These are phyloP conservation scores for Dromiciops gliroides DNA, from an alignment of 2,113 vertebrate species.

Conservation along the genomic window DNA sequence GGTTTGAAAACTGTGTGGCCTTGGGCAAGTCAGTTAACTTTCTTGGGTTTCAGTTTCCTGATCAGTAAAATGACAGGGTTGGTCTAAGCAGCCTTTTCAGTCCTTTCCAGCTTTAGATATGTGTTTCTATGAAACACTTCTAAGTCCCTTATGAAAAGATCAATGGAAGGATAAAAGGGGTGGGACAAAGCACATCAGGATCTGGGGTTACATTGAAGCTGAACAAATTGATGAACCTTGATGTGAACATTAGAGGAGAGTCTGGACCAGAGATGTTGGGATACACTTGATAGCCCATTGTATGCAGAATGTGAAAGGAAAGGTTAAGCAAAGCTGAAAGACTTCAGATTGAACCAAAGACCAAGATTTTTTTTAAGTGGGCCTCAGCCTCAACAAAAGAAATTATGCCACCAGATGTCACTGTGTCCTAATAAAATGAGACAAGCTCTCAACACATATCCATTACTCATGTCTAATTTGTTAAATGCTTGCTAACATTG, in stretches of 20 bases:
- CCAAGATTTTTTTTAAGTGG: constrained; percentile 37
- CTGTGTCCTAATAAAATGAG: constrained; percentile 77
- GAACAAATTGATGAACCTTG: neutral
- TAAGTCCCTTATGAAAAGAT: neutral
- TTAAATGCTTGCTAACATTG: neutral
- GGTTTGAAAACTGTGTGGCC: neutral
- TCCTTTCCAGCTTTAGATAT: neutral
- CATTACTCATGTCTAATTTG: constrained; percentile 1
- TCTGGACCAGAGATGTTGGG: neutral
- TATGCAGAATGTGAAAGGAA: neutral
- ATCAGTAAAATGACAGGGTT: neutral
- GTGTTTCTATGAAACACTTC: neutral
- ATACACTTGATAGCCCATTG: neutral
- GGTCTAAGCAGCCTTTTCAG: neutral
- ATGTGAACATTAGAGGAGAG: neutral
- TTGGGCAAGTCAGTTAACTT: neutral
- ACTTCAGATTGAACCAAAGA: constrained; percentile 36
- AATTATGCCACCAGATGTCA: constrained; percentile 84
- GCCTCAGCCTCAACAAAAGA: constrained; percentile 57
- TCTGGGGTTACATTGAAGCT: neutral
- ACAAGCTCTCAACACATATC: constrained; percentile 43
- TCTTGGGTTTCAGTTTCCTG: neutral
- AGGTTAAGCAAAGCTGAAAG: constrained; percentile 19
- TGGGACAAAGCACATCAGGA: neutral
- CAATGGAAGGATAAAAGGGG: neutral